These are phyloP conservation scores for Salmo trutta DNA, from an alignment of 2,797 vertebrate species.

Conservation along the genomic window DNA sequence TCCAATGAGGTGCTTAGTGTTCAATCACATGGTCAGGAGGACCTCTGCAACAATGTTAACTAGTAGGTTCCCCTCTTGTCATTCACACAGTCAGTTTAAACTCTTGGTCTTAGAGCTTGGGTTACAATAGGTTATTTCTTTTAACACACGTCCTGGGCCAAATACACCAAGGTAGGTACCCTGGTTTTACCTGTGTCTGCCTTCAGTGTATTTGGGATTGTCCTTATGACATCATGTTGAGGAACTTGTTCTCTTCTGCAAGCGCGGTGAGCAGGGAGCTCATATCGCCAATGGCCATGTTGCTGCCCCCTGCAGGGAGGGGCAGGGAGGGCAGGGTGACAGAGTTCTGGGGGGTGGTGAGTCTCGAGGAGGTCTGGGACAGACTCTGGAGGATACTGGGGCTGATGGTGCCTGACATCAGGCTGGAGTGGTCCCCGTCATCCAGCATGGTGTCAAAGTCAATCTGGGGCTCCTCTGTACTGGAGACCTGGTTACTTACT, in stretches of 20 bases:
- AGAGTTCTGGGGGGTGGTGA: slow-evolving; percentile 88
- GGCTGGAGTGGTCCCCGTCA: slow-evolving; percentile 87
- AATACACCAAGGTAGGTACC: background rate
- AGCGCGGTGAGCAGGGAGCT: slow-evolving; percentile 88
- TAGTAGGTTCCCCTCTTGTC: background rate
- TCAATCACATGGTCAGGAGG: slow-evolving; percentile 10
- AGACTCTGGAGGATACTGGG: slow-evolving; percentile 86
- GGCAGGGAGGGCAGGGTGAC: slow-evolving; percentile 82
- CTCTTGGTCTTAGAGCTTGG: background rate
- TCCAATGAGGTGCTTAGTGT: background rate
- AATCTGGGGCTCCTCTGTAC: slow-evolving; percentile 81
- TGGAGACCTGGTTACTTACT: slow-evolving; percentile 74
- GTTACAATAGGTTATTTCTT: background rate
- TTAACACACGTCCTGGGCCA: background rate
- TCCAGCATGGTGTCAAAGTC: slow-evolving; percentile 91
- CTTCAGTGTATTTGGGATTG: background rate
- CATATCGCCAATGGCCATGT: slow-evolving; percentile 95
- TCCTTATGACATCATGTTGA: slow-evolving; percentile 80
- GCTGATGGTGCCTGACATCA: slow-evolving; percentile 87
- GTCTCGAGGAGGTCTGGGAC: slow-evolving; percentile 88
- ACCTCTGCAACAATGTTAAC: slow-evolving; percentile 1
- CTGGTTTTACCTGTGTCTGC: slow-evolving; percentile 10
- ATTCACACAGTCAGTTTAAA: background rate
- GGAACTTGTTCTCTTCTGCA: slow-evolving; percentile 89
- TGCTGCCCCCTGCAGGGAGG: slow-evolving; percentile 73